phyloP scores from a whole-genome alignment of 2,797 vertebrate species.

The Pangasius mekongensis region DNA sequence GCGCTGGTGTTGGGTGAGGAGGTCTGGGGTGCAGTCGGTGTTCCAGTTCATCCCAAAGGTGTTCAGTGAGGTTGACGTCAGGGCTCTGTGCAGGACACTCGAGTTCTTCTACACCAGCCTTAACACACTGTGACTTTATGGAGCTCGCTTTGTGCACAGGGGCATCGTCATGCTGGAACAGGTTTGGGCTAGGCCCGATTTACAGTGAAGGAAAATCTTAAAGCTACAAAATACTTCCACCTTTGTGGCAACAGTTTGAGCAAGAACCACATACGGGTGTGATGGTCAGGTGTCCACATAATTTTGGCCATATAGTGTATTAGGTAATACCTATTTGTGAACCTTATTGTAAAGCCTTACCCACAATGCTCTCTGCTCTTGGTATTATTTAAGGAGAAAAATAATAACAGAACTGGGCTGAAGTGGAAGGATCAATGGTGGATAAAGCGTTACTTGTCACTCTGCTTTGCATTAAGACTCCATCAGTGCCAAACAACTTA shows the following conservation, averaged over 20 bases:
- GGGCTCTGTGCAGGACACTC: background rate
- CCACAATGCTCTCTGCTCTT: constrained; percentile 57
- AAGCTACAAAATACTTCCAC: background rate
- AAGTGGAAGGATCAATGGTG: constrained; percentile 62
- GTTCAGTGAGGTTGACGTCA: background rate
- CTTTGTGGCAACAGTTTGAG: background rate
- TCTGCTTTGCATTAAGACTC: constrained; percentile 72
- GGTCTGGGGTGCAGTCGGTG: background rate
- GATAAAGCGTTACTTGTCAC: constrained; percentile 72
- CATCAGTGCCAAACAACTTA: constrained; percentile 69
- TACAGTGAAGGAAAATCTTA: too few species aligned
- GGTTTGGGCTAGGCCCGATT: too few species aligned
- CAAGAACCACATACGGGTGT: too few species aligned
- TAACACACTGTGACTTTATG: background rate
- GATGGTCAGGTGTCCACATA: too few species aligned
- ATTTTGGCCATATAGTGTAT: too few species aligned
- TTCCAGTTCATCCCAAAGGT: background rate
- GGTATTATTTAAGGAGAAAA: constrained; percentile 65
- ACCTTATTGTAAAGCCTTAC: background rate
- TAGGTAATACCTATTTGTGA: background rate
- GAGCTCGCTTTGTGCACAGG: background rate
- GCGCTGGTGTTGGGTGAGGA: too few species aligned
- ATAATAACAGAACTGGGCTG: constrained; percentile 64
- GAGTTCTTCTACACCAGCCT: background rate
- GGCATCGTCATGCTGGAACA: background rate